phyloP scores from a whole-genome alignment of 1,140 invertebrate species.

The Drosophila punjabiensis region DNA sequence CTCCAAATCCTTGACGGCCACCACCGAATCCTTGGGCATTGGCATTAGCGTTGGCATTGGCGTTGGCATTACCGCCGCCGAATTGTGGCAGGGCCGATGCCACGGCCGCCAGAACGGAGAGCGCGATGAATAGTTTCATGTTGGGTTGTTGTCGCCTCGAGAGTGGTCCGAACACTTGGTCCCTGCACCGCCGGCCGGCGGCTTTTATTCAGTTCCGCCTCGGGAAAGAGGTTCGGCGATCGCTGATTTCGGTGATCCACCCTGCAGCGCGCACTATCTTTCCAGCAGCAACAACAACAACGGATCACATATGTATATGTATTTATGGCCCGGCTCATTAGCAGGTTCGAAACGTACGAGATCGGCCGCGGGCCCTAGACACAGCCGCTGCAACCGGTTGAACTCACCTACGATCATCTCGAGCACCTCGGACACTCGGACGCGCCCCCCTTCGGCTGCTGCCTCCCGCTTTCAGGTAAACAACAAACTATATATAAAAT shows the following conservation, averaged over 20 bases:
- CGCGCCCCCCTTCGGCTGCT: constrained; percentile 19
- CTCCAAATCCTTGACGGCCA: constrained; percentile 20
- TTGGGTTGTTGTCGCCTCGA: constrained; percentile 40
- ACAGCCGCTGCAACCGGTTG: constrained; percentile 43
- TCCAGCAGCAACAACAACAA: constrained; percentile 4
- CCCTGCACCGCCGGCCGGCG: constrained; percentile 1
- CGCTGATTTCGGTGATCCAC: constrained; percentile 30
- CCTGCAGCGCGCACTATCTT: constrained; percentile 8
- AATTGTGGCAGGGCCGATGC: constrained; percentile 52
- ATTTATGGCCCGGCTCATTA: constrained; percentile 47
- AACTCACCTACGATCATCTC: constrained; percentile 12
- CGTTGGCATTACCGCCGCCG: constrained; percentile 30
- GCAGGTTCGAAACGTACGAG: constrained; percentile 34
- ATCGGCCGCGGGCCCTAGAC: constrained; percentile 17
- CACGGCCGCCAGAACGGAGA: constrained; percentile 48
- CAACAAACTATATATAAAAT: background rate
- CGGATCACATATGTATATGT: constrained; percentile 21
- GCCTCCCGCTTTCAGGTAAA: constrained; percentile 3
- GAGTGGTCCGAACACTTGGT: constrained; percentile 38
- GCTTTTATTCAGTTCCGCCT: constrained; percentile 48
- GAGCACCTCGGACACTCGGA: constrained; percentile 20
- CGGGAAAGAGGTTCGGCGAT: constrained; percentile 6
- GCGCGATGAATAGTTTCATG: constrained; percentile 62
- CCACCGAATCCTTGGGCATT: constrained; percentile 21
- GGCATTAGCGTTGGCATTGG: constrained; percentile 42